Conservation (phyloP, 2,888 invertebrate species). For the Podotricha telesiphe region DNA sequence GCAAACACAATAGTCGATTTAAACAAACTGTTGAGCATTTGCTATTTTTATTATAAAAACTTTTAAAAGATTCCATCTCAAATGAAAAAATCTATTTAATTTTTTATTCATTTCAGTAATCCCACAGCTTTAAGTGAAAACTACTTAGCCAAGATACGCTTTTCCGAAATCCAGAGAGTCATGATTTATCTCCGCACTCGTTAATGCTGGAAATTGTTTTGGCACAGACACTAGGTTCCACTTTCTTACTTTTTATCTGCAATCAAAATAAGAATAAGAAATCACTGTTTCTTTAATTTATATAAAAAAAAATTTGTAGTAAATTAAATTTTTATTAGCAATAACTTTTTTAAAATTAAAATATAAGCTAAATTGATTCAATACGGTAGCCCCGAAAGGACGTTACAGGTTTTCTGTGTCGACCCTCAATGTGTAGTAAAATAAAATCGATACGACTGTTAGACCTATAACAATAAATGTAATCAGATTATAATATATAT, state of each 20-base stretch:
- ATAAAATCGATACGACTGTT: no score
- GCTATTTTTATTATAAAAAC: constrained; percentile 3
- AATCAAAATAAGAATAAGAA: constrained; percentile 17
- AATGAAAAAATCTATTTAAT: constrained; percentile 27
- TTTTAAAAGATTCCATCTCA: neutral
- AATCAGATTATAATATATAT: no score
- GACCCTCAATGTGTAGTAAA: no score
- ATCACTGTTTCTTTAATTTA: constrained; percentile 2
- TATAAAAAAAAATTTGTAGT: no score
- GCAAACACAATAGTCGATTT: neutral
- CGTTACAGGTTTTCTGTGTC: no score
- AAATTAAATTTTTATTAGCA: no score
- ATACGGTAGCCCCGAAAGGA: no score
- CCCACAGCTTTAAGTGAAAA: constrained; percentile 27
- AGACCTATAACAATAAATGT: no score
- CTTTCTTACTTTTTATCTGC: constrained; percentile 15
- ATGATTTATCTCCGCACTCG: constrained; percentile 23
- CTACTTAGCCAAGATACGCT: constrained; percentile 27
- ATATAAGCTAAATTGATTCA: no score
- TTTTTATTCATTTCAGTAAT: constrained; percentile 34
- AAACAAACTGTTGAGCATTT: neutral
- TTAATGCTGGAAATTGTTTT: constrained; percentile 25
- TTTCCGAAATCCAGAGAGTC: constrained; percentile 21
- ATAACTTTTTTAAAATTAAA: no score
- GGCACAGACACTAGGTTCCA: constrained; percentile 22